Base-by-base conservation (phyloP, 2,888 invertebrate genomes). In the Zaprionus lineosus region DNA sequence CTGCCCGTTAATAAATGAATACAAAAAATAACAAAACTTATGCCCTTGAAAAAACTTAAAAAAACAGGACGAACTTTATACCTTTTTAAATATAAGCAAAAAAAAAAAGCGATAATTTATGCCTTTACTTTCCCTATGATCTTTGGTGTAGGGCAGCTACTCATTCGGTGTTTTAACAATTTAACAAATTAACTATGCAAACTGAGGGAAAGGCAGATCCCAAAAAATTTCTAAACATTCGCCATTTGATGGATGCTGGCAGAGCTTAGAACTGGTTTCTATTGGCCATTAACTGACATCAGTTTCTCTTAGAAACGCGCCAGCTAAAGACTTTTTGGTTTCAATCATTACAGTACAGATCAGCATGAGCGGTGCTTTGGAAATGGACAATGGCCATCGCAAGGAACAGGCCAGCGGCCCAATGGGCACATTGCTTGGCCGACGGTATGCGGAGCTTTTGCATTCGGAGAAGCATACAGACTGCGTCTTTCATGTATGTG, bases 401-500 rank as follows among this genome's bases (percentile, higher is more conserved):
- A 69, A 75, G 62, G 84, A 85, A 34, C 65, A 57, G 37, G 51
- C 51, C 2, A 65, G 39, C 33, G 56, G n/a, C n/a, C n/a, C n/a
- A n/a, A n/a, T 70, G 29, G 63, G 65, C 36, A 52, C 64, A 6
- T 19, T 67, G 15, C 70, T 89, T 11, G 79, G 87, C 24, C 68
- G 76, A 0, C 87, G 90, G 1, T 90, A 89, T 64, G 86, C 87
- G 18, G 84, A 88, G 43, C 63, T 90, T 11, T 58, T 89, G 36
- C 72, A 69, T 4, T 75, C 77, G 0, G 88, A 88, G 48, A 90
- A 90, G 68, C 83, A 87, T 41, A 87, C 79, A 15, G 90, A 90
- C 40, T 90, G 89, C 47, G 74, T 87, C 9, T 90, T 90, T 62
- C 82, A 86, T 24, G 74, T 90, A 26, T 88, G 86, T 19, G 85